Evolutionary conservation across 1,140 invertebrate genomes (phyloP).

Genomic region (Telenomus remus): DNA sequence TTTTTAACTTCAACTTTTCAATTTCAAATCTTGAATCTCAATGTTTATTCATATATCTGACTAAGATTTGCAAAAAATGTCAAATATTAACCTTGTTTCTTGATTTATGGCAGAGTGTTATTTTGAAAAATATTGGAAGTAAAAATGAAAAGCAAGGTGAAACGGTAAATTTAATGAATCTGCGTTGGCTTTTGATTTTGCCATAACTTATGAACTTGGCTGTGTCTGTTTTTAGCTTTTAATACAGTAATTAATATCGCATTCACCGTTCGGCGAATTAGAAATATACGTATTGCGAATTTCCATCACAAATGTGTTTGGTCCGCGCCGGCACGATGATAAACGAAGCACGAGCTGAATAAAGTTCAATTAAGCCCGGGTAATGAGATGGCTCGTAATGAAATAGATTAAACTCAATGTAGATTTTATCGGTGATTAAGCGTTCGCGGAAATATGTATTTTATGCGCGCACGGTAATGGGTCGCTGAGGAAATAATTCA

Average conservation of each 20-base stretch:
- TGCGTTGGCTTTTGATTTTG: background rate
- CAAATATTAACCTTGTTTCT: too few species aligned
- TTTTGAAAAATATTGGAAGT: too few species aligned
- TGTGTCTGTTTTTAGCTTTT: too few species aligned
- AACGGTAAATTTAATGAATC: conserved; percentile 1
- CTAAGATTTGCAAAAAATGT: too few species aligned
- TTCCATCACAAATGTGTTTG: background rate
- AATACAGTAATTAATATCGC: conserved; percentile 3
- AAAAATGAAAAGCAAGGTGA: background rate
- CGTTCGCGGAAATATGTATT: conserved; percentile 23
- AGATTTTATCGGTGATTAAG: conserved; percentile 39
- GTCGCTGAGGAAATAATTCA: conserved; percentile 21
- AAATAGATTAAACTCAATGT: conserved; percentile 26
- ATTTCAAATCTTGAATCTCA: too few species aligned
- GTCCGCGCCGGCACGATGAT: conserved; percentile 1
- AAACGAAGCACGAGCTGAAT: conserved; percentile 6
- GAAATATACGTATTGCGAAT: background rate
- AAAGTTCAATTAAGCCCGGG: conserved; percentile 30
- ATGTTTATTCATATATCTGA: too few species aligned
- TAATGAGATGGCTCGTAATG: conserved; percentile 27
- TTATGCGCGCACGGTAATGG: conserved; percentile 26
- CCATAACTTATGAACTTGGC: background rate
- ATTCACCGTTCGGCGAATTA: background rate
- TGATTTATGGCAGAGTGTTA: too few species aligned
- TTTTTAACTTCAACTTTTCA: too few species aligned